These are phyloP conservation scores for Dipodomys ordii DNA, from an alignment of 2,113 vertebrate genomes.

Conservation along the genomic window DNA sequence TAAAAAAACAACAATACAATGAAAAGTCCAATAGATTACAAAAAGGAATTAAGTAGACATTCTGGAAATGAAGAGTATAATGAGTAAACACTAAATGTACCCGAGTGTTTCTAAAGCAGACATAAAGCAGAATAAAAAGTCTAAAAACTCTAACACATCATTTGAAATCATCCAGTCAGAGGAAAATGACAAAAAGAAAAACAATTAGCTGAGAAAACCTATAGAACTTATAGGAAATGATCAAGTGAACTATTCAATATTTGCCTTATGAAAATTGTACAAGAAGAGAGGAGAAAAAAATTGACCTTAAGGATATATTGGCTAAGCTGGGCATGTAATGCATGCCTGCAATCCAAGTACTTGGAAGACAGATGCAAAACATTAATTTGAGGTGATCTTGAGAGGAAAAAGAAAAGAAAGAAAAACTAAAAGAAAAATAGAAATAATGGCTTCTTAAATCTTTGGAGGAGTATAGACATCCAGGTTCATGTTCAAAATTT, in stretches of 20 bases:
- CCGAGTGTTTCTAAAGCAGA: background rate
- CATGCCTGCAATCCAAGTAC: too few relatives aligned
- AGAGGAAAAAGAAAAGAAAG: too few relatives aligned
- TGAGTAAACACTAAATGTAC: background rate
- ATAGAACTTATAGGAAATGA: background rate
- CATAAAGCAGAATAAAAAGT: background rate
- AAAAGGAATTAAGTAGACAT: background rate
- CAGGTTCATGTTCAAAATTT: too few relatives aligned
- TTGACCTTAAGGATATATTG: background rate
- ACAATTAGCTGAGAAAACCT: background rate
- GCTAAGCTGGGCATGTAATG: background rate
- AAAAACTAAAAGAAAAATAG: too few relatives aligned
- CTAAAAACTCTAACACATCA: background rate
- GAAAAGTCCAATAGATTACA: background rate
- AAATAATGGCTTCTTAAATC: too few relatives aligned
- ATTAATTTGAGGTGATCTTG: too few relatives aligned
- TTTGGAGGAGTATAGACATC: too few relatives aligned
- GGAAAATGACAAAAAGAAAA: background rate
- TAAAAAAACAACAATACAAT: background rate
- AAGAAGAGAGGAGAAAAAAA: background rate
- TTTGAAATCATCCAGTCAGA: background rate
- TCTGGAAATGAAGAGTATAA: background rate
- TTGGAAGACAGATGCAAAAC: too few relatives aligned
- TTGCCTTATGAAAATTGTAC: background rate
- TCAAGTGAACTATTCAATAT: background rate